Percentiles rank a stretch among this genome's conserved stretches.
Conservation (phyloP, 1,140 invertebrate genomes). For the Manduca sexta region DNA sequence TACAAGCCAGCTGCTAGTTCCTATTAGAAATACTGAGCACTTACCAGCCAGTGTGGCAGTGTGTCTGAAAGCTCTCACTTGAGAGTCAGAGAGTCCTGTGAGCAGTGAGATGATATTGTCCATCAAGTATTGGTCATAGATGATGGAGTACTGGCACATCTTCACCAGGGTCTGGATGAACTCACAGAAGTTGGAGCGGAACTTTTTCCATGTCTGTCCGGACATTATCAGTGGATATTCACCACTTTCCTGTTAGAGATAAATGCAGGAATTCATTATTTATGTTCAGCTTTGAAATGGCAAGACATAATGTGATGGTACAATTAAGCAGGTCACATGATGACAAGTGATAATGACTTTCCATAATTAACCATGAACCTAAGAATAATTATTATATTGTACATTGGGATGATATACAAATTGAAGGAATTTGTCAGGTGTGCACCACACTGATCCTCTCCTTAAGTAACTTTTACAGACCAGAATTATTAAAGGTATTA, state of each 20-base stretch:
- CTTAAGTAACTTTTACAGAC: too few species aligned
- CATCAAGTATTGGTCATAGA: constrained; percentile 99
- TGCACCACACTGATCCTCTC: too few species aligned
- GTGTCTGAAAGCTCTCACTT: constrained; percentile 98
- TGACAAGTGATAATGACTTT: too few species aligned
- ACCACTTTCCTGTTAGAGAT: constrained; percentile 87
- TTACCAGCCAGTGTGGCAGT: constrained; percentile 96
- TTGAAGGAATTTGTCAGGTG: too few species aligned
- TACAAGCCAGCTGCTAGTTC: too few species aligned
- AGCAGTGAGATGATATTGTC: constrained; percentile 98
- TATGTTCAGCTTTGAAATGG: too few species aligned
- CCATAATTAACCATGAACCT: too few species aligned
- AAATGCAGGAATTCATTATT: too few species aligned
- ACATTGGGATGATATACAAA: too few species aligned
- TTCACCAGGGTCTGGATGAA: constrained; percentile 97
- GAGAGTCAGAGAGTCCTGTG: constrained; percentile 97
- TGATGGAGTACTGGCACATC: constrained; percentile 99
- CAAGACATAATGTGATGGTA: background rate
- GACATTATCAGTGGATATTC: constrained; percentile 99
- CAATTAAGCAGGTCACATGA: too few species aligned
- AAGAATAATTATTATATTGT: too few species aligned
- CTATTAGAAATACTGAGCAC: background rate
- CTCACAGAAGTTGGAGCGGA: constrained; percentile 96
- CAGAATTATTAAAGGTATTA: too few species aligned
- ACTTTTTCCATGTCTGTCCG: constrained; percentile 98